Base-by-base conservation (phyloP, 2,113 vertebrate species). In the Oophaga pumilio region DNA sequence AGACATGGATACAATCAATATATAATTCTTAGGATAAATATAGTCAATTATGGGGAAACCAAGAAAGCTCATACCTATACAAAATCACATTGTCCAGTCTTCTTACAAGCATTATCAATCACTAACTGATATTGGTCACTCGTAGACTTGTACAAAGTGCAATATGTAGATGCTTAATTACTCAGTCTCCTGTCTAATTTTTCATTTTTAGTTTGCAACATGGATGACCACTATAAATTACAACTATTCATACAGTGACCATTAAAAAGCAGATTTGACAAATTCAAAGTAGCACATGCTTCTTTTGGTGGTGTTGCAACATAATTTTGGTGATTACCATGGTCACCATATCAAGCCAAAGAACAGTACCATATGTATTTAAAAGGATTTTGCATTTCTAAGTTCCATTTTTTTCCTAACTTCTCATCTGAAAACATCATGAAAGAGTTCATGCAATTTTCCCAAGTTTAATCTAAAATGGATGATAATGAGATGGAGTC, bases 391-490 rank as follows among this genome's bases (percentile, higher is more conserved):
- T 90, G 91, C 43, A 33, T 53, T 28, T 78, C 52, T 33, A 85
- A 85, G 53, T 9, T 84, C 8, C 71, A 64, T 84, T 78, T 66
- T 26, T 69, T 79, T 87, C 79, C 69, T 84, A 87, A 76, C 83
- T 80, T 85, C 76, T 87, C 73, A 84, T 81, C 76, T 89, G 88
- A 90, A 82, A 90, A 86, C 33, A 90, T 66, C 66, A 89, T 84
- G 91, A 94, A 91, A 91, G 89, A 93, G 92, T 90, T 92, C 77
- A 84, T 82, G 50, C 77, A 80, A 90, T 86, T 92, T 91, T 90
- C 88, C 87, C 53, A 90, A 76, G 6, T 88, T 69, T 77, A 88
- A 85, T 90, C 84, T 92, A 86, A 73, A 89, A 92, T 91, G n/a
- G 84, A 90, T n/a, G 43, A 92, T 86, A 57, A 56, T 92, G 81